phyloP scores from a whole-genome alignment of 2,888 invertebrate genomes.

The Griposia aprilina region DNA sequence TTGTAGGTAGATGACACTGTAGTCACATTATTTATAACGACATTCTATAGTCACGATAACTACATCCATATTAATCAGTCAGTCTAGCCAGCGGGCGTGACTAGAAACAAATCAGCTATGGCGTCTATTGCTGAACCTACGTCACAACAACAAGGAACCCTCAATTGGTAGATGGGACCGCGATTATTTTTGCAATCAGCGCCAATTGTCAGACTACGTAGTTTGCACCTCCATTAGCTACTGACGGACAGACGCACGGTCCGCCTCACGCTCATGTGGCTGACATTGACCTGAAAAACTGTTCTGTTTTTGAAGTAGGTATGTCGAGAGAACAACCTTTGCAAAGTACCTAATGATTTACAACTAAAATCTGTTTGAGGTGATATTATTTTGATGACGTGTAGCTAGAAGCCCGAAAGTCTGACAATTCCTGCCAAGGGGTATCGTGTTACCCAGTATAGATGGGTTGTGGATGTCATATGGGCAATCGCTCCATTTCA shows the following conservation, averaged over 20 bases:
- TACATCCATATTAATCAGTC: slow-evolving; percentile 34
- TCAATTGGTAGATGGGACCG: slow-evolving; percentile 82
- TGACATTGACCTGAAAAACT: slow-evolving; percentile 69
- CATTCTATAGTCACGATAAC: slow-evolving; percentile 14
- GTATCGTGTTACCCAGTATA: neutral
- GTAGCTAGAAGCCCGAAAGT: neutral
- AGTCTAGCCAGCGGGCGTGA: slow-evolving; percentile 42
- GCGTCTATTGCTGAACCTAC: slow-evolving; percentile 58
- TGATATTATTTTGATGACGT: neutral
- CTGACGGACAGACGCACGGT: slow-evolving; percentile 6
- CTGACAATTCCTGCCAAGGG: neutral
- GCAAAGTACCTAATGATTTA: slow-evolving; percentile 5
- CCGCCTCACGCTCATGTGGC: slow-evolving; percentile 38
- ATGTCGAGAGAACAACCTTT: neutral
- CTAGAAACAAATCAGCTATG: slow-evolving; percentile 28
- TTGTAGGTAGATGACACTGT: slow-evolving; percentile 4
- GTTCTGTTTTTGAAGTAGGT: neutral
- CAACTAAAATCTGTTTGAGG: neutral
- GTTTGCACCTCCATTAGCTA: slow-evolving; percentile 56
- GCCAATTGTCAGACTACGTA: slow-evolving; percentile 78
- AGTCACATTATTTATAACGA: slow-evolving; percentile 16
- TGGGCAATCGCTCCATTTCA: neutral
- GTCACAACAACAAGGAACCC: slow-evolving; percentile 59
- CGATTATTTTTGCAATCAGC: slow-evolving; percentile 85
- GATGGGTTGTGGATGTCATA: neutral